These are phyloP conservation scores for Hippocampus comes DNA, from an alignment of 2,113 vertebrate genomes.

Conservation along the genomic window DNA sequence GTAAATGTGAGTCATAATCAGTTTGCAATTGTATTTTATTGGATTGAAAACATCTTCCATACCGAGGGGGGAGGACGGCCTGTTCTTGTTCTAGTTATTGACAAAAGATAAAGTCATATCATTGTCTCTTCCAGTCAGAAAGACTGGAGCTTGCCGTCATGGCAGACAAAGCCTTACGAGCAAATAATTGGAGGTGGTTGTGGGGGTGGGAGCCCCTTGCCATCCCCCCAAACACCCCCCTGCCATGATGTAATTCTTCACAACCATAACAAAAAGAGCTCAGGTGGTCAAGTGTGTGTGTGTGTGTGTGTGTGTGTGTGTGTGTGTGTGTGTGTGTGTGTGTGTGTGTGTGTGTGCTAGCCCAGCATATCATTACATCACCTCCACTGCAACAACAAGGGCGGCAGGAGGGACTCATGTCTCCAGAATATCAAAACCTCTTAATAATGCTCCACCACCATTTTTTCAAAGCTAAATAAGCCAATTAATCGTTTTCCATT, in stretches of 20 bases:
- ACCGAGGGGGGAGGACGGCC: too few relatives aligned
- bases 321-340: too few relatives aligned
- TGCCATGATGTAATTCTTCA: slow-evolving; percentile 74
- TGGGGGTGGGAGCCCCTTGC: slow-evolving; percentile 41
- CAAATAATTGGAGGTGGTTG: not conserved
- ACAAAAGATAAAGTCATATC: not conserved
- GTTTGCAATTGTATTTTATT: too few relatives aligned
- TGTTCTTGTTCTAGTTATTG: not conserved
- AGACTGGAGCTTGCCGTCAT: not conserved
- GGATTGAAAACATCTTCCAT: too few relatives aligned
- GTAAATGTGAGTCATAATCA: too few relatives aligned
- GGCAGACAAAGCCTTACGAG: not conserved
- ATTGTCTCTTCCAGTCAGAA: not conserved
- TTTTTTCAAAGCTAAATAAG: slow-evolving; percentile 37
- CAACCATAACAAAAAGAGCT: slow-evolving; percentile 63
- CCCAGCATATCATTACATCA: slow-evolving; percentile 67
- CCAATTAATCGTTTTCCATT: slow-evolving; percentile 35
- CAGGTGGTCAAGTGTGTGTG: slow-evolving; percentile 56
- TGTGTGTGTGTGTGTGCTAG: too few relatives aligned
- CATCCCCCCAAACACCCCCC: slow-evolving; percentile 35
- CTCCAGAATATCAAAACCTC: slow-evolving; percentile 50
- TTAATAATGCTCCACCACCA: slow-evolving; percentile 21
- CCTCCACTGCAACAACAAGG: slow-evolving; percentile 10
- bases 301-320: too few relatives aligned
- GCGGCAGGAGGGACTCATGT: slow-evolving; percentile 42